Evolutionary conservation across 2,113 vertebrate genomes (phyloP).

Genomic region (Rousettus leschenaultii): DNA sequence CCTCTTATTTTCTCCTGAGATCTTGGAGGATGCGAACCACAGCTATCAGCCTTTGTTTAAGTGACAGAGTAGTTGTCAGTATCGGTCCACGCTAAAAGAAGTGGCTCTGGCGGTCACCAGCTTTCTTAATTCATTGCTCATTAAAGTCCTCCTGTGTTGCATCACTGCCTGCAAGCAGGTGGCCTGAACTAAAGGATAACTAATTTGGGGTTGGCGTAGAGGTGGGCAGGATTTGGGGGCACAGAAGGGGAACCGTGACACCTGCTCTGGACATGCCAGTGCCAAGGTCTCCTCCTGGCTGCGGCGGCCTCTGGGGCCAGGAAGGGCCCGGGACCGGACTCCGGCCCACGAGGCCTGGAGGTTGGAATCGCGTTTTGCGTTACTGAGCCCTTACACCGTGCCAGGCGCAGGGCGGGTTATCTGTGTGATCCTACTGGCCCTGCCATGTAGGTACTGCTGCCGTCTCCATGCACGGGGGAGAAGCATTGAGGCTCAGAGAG

Average conservation of each 20-base stretch:
- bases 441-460: not conserved
- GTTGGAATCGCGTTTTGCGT: not conserved
- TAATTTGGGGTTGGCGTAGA: not conserved
- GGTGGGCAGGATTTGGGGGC: not conserved
- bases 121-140: slow-evolving; percentile 33
- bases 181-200: not conserved
- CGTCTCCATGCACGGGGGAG: not conserved
- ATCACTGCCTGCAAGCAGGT: not conserved
- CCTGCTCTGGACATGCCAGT: not conserved
- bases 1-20: not conserved
- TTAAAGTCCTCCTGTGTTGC: slow-evolving; percentile 27
- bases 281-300: not conserved
- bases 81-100: not conserved
- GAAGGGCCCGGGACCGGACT: not conserved
- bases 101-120: not conserved
- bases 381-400: not conserved
- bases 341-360: not conserved
- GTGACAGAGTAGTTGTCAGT: not conserved
- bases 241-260: not conserved
- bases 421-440: not conserved
- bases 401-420: not conserved
- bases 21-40: not conserved
- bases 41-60: not conserved
- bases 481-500: not conserved
- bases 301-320: not conserved